Percentiles rank a stretch among this genome's conserved stretches.
These are phyloP conservation scores for Drosophila kikkawai DNA, from an alignment of 1,140 invertebrate genomes.

Conservation along the genomic window DNA sequence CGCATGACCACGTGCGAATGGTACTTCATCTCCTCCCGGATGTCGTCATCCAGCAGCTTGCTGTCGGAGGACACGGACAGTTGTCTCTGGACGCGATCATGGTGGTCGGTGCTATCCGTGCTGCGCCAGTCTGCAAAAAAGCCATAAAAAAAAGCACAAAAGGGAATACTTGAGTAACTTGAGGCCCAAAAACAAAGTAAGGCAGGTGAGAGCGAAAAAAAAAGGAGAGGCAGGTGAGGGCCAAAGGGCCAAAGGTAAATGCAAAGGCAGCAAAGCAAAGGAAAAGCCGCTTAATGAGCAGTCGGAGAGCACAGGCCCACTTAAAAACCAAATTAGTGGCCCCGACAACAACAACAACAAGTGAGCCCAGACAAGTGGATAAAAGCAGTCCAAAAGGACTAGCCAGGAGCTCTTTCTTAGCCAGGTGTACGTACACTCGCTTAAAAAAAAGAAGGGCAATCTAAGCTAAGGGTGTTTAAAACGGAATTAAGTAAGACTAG, in stretches of 20 bases:
- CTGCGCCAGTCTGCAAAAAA: conserved; percentile 89
- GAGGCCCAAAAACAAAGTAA: conserved; percentile 17
- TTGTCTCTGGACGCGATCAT: conserved; percentile 93
- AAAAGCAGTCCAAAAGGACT: conserved; percentile 32
- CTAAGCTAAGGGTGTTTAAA: background rate
- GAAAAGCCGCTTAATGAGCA: conserved; percentile 72
- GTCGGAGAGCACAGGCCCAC: conserved; percentile 35
- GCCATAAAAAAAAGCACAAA: conserved; percentile 46
- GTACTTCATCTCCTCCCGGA: conserved; percentile 89
- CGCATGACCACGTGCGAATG: conserved; percentile 92
- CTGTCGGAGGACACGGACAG: conserved; percentile 96
- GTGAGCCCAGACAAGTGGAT: conserved; percentile 63
- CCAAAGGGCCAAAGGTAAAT: conserved; percentile 14
- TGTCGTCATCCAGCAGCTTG: conserved; percentile 93
- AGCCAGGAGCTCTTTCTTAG: background rate
- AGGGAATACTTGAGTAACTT: conserved; percentile 37
- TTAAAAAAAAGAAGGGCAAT: conserved; percentile 5
- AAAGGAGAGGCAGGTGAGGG: background rate
- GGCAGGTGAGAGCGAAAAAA: background rate
- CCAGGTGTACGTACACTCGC: conserved; percentile 17
- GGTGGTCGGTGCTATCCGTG: conserved; percentile 88
- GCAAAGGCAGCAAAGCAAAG: conserved; percentile 22
- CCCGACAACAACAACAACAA: conserved; percentile 40
- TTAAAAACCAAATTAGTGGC: conserved; percentile 74
- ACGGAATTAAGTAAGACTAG: background rate